Conservation (phyloP, 1,140 invertebrate genomes). For the Lanistes nyassanus region DNA sequence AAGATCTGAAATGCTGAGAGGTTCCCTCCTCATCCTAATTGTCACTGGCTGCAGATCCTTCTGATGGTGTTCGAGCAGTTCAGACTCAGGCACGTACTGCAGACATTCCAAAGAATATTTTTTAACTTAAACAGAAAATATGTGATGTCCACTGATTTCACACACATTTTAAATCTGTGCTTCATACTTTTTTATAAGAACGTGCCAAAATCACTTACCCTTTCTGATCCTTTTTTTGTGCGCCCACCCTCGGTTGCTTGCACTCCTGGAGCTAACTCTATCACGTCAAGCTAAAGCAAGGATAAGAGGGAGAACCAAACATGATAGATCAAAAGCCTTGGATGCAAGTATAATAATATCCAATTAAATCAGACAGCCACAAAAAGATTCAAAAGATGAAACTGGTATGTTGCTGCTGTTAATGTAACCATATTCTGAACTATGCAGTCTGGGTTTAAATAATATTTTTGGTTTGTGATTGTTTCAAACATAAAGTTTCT, state of each 20-base stretch:
- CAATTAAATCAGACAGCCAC: too few relatives aligned
- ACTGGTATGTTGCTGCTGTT: too few relatives aligned
- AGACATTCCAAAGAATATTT: slow-evolving; percentile 25
- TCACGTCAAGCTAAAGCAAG: slow-evolving; percentile 56
- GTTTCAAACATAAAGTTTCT: too few relatives aligned
- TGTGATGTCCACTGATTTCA: background rate
- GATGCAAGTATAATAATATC: too few relatives aligned
- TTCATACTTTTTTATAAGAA: background rate
- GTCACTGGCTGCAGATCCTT: slow-evolving; percentile 47
- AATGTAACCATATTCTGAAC: too few relatives aligned
- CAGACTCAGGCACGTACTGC: slow-evolving; percentile 51
- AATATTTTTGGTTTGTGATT: too few relatives aligned
- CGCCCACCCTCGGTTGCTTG: slow-evolving; percentile 56
- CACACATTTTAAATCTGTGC: background rate
- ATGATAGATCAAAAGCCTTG: too few relatives aligned
- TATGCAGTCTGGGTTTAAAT: too few relatives aligned
- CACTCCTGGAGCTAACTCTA: slow-evolving; percentile 61
- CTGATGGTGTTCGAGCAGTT: slow-evolving; percentile 46
- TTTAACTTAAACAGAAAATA: background rate
- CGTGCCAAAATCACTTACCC: slow-evolving; percentile 38
- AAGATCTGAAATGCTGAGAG: slow-evolving; percentile 52
- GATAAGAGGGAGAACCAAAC: background rate
- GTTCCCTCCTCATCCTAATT: slow-evolving; percentile 34
- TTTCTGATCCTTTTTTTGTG: slow-evolving; percentile 58
- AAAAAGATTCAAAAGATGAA: too few relatives aligned